Percentiles rank a stretch among this genome's conserved stretches.
These are phyloP conservation scores for Cephus pulcher DNA, from an alignment of 2,888 invertebrate genomes.

Conservation along the genomic window DNA sequence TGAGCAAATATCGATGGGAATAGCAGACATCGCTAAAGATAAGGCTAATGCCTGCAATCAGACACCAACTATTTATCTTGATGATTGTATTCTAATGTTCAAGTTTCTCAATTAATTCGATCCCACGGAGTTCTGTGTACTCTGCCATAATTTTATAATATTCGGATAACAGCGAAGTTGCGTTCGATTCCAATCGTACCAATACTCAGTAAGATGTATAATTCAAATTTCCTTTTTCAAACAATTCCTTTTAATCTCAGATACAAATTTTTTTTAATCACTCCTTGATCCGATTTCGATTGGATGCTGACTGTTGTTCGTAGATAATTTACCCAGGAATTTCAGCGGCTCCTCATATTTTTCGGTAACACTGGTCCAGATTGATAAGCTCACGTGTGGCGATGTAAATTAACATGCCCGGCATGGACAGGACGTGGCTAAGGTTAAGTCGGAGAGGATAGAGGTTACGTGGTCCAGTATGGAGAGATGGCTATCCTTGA, in stretches of 20 bases:
- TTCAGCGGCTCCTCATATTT: neutral
- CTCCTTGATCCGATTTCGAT: neutral
- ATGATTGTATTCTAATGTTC: conserved; percentile 52
- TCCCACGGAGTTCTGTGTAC: conserved; percentile 34
- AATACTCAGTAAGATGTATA: neutral
- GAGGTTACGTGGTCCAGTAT: conserved; percentile 43
- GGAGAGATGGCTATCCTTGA: conserved; percentile 45
- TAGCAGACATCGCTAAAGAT: conserved; percentile 31
- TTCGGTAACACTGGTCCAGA: conserved; percentile 23
- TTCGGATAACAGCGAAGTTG: neutral
- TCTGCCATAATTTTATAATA: conserved; percentile 34
- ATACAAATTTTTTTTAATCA: neutral
- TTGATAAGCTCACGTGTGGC: conserved; percentile 46
- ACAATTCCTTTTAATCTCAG: neutral
- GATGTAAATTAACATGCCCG: conserved; percentile 50
- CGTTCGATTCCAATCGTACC: neutral
- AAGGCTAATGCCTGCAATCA: conserved; percentile 41
- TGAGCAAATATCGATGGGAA: neutral
- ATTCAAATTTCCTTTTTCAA: neutral
- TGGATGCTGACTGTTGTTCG: neutral
- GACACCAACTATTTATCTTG: conserved; percentile 44
- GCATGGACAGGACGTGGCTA: conserved; percentile 41
- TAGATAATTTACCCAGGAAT: neutral
- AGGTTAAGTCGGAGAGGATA: conserved; percentile 50
- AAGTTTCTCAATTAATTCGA: conserved; percentile 58